Evolutionary conservation across 2,888 invertebrate species (phyloP).

Genomic region (Chymomyza fuscimana): DNA sequence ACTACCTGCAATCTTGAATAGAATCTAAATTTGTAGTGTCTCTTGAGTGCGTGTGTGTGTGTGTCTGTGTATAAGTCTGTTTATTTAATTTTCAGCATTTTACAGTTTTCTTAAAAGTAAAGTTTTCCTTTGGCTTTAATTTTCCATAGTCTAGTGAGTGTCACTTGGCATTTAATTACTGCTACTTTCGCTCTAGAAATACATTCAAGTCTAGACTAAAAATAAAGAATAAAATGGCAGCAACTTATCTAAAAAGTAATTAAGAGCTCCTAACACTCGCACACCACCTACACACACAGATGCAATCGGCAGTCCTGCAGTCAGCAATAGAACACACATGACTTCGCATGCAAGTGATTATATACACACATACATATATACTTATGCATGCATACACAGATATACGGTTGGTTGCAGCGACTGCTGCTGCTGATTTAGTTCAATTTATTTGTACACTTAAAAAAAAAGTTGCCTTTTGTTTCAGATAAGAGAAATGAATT

Average conservation of each 20-base stretch:
- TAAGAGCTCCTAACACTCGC: conserved; percentile 67
- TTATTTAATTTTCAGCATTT: not conserved
- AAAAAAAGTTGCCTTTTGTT: not conserved
- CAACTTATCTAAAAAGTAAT: conserved; percentile 75
- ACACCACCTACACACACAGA: conserved; percentile 18
- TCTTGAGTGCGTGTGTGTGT: conserved; percentile 2
- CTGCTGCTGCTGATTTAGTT: conserved; percentile 61
- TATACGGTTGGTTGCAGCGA: conserved; percentile 13
- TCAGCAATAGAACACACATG: conserved; percentile 20
- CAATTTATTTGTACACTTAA: conserved; percentile 54
- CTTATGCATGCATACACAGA: not conserved
- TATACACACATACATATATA: not conserved
- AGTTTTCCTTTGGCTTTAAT: conserved; percentile 10
- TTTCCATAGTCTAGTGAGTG: conserved; percentile 29
- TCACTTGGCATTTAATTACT: conserved; percentile 65
- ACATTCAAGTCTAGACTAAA: conserved; percentile 70
- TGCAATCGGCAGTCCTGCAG: not conserved
- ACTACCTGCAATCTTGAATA: conserved; percentile 43
- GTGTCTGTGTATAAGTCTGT: not conserved
- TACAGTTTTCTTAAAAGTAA: conserved; percentile 2
- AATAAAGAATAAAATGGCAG: conserved; percentile 40
- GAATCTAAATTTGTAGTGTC: conserved; percentile 7
- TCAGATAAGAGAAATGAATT: no score
- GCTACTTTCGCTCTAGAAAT: conserved; percentile 68
- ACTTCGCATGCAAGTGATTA: conserved; percentile 3